A percentile compares a stretch with the other conserved stretches of the same genome.
These are phyloP conservation scores for Panthera uncia DNA, from an alignment of 2,113 vertebrate genomes.

Conservation along the genomic window DNA sequence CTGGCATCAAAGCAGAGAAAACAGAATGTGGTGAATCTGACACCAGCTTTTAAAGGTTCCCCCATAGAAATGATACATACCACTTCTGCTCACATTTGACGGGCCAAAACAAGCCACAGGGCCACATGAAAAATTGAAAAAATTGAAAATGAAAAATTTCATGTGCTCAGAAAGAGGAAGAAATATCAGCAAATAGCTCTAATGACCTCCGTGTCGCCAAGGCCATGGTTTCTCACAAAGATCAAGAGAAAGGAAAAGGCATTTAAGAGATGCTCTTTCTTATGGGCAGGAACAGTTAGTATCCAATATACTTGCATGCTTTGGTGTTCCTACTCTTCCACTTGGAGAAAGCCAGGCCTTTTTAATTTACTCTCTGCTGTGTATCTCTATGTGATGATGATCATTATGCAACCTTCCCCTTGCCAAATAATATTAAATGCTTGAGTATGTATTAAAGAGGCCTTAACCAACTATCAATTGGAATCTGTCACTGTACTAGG, in stretches of 20 bases:
- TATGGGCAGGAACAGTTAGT: neutral
- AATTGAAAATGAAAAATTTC: no score
- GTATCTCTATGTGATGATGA: neutral
- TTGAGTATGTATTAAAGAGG: neutral
- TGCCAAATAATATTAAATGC: neutral
- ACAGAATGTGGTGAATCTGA: neutral
- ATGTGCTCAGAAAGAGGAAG: neutral
- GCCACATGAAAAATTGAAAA: neutral
- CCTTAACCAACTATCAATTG: neutral
- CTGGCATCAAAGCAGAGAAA: neutral
- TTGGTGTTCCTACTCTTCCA: neutral
- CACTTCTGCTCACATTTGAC: neutral
- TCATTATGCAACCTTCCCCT: neutral
- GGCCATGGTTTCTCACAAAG: neutral
- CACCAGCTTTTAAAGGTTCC: neutral
- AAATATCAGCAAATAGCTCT: neutral
- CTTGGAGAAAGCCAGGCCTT: neutral
- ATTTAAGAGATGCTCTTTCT: neutral
- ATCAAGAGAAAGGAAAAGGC: neutral
- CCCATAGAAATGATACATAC: neutral
- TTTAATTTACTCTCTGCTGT: neutral
- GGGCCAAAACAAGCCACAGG: neutral
- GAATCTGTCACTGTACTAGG: neutral
- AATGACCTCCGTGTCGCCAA: neutral
- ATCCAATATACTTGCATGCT: neutral